Conservation (phyloP, 2,113 vertebrate species). For the Saimiri boliviensis region DNA sequence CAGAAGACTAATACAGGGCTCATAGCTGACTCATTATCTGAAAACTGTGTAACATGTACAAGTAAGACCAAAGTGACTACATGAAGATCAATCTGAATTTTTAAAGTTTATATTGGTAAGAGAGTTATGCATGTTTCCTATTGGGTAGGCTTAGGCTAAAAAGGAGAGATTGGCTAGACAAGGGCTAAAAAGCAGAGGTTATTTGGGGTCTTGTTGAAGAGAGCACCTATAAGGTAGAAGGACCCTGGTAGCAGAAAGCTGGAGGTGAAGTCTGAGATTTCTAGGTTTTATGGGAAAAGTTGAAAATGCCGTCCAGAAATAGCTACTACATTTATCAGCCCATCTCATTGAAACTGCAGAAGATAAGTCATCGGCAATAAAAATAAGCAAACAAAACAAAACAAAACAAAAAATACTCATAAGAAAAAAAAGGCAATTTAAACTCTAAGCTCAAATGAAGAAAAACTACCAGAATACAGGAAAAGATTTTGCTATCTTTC, state of each 20-base stretch:
- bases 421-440: background rate
- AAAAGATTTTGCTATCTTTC: background rate
- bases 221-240: background rate
- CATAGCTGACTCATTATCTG: background rate
- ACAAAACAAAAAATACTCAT: background rate
- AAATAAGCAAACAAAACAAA: background rate
- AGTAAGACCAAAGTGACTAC: background rate
- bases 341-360: background rate
- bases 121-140: background rate
- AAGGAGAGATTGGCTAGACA: background rate
- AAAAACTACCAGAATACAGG: background rate
- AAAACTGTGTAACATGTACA: background rate
- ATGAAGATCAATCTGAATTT: background rate
- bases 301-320: background rate
- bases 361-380: background rate
- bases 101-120: background rate
- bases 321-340: background rate
- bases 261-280: background rate
- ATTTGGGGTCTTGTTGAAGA: background rate
- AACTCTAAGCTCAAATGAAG: background rate
- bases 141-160: background rate
- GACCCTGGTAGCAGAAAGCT: background rate
- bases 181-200: background rate
- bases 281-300: background rate
- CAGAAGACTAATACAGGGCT: background rate